Evolutionary conservation across 2,113 vertebrate species (phyloP), one percentile per base, ranked within the genome.

Genomic region (Dromas ardeola): DNA sequence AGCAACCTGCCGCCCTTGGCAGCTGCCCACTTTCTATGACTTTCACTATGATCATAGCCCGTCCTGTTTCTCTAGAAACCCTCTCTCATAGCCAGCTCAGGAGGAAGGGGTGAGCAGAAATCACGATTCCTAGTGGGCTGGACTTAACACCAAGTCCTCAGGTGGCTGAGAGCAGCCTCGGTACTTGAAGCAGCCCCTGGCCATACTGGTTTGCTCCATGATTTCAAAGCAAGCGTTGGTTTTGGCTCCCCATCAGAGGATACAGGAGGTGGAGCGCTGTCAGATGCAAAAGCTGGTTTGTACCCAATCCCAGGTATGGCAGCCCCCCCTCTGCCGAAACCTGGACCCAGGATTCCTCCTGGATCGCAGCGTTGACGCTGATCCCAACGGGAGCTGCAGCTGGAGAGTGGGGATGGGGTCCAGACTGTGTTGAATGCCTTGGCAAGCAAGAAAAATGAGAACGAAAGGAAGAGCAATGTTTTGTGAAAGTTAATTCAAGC

Each of bases 291-390:
- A 40, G 2, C 30, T 23, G 36, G 4, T 47, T 72, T 78, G 45
- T 42, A 71, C 65, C 30, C 0, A 2, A 23, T 15, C 2, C 10
- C 47, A 27, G 10, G 15, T 26, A 59, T 0, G 1, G n/a, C 74
- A 52, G 12, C 11, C 15, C 6, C 3, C 1, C 11, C 29, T 45
- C 21, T 69, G 36, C 29, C 1, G 6, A 81, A 92, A 52, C 13
- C 10, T 9, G 62, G 47, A 38, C 6, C 11, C 3, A 21, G 43
- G 9, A 14, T 78, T 61, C 13, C 4, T 34, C 29, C 17, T 25
- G 34, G 38, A 15, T 45, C 19, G 8, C 17, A 43, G 5, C 0
- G 0, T 13, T 61, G 10, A 19, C 34, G 1, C n/a, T 71, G 40
- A 69, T 52, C 8, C 23, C 25, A 66, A 3, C 0, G 3, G 62